These are phyloP conservation scores for Leucopternis melanops DNA, from an alignment of 2,113 vertebrate genomes.

Conservation along the genomic window DNA sequence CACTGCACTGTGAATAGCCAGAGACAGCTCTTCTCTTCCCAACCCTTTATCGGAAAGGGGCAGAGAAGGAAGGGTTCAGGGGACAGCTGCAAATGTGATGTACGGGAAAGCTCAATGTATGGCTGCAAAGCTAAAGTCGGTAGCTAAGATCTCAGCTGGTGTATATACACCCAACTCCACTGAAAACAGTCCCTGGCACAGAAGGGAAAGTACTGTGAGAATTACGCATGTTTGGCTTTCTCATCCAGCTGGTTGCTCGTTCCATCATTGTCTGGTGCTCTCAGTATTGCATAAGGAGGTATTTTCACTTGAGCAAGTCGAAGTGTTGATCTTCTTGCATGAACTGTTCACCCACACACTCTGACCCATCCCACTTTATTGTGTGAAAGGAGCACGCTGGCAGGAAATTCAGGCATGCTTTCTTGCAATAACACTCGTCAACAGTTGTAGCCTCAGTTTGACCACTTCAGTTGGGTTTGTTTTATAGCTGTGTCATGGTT, in stretches of 20 bases:
- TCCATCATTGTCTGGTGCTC: not conserved
- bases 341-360: not conserved
- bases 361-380: not conserved
- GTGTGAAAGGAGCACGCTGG: not conserved
- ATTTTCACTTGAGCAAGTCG: constrained; percentile 22
- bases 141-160: not conserved
- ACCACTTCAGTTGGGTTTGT: not conserved
- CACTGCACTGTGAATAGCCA: not conserved
- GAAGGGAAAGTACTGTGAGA: not conserved
- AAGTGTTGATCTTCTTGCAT: not conserved
- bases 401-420: not conserved
- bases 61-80: not conserved
- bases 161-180: not conserved
- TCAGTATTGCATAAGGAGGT: not conserved
- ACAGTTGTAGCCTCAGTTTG: not conserved
- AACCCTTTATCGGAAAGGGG: not conserved
- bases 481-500: not conserved
- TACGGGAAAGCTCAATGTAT: not conserved
- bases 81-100: not conserved
- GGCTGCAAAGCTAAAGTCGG: not conserved
- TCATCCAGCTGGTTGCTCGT: not conserved
- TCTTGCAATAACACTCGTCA: not conserved
- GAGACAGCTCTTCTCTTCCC: not conserved
- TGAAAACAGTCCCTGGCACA: not conserved
- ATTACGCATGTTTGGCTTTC: not conserved